Base-by-base conservation (phyloP, 2,113 vertebrate genomes). In the Pelmatolapia mariae region DNA sequence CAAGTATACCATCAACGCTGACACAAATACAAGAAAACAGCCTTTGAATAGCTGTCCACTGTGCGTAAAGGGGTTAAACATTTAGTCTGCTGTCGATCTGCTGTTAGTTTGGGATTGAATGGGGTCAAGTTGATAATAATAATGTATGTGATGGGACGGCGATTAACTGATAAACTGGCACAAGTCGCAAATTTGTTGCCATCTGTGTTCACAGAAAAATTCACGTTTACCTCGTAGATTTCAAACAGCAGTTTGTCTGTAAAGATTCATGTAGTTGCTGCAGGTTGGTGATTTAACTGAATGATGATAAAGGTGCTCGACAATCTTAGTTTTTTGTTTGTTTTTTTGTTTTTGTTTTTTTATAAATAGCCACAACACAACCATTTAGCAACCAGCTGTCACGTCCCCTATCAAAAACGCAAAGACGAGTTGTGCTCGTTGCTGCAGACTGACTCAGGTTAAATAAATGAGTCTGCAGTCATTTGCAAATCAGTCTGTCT, bases 21-120 rank as follows among this genome's bases (percentile, higher is more conserved):
- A 61, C 57, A 61, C 57, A 33, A 33, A 33, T 61, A 3, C 6
- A 61, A 61, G 16, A 61, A 33, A 61, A 33, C 29, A 1, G 57
- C 16, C 29, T 2, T 61, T 61, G 29, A 4, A 19, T 10, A 61
- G 16, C 29, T 33, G 16, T 33, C 10, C 4, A 61, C 57, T 1
- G 29, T 61, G 0, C 0, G 2, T 31, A 15, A 31, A 31, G 8
- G 15, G 8, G 57, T 61, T 31, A 63, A 63, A 66, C 31, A 0
- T 12, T 63, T 63, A 0, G 59, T 12, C 3, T 36, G 19, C 18
- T 12, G 1, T 36, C 0, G 4, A 63, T 43, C 66, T 40, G 29
- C 15, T 19, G n/a, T 43, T 43, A 12, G 33, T 66, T 38, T n/a
- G 18, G 59, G 38, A 24, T 6, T 1, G 0, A 71, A 43, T 45